phyloP scores from a whole-genome alignment of 2,113 vertebrate genomes.

The Pangasianodon hypophthalmus region DNA sequence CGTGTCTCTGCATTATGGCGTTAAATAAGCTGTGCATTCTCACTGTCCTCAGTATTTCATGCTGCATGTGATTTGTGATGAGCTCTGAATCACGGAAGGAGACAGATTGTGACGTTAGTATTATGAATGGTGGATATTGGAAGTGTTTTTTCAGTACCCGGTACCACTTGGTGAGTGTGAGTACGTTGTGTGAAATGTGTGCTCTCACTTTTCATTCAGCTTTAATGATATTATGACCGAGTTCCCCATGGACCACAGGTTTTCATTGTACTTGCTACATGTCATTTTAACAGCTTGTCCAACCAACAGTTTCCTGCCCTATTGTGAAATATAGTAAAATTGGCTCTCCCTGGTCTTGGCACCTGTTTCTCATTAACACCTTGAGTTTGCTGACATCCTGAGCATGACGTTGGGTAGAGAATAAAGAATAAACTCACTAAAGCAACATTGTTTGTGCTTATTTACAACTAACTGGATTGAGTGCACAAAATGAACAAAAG shows the following conservation, averaged over 20 bases:
- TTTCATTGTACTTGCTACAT: neutral
- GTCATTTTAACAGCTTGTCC: conserved; percentile 18
- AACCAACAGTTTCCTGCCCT: neutral
- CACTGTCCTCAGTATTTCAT: neutral
- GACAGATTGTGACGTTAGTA: neutral
- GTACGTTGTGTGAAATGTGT: neutral
- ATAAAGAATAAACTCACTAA: neutral
- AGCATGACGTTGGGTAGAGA: neutral
- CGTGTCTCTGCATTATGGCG: neutral
- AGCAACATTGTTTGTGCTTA: neutral
- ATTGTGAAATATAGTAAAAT: conserved; percentile 1
- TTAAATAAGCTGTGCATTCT: neutral
- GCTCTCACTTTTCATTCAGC: conserved; percentile 2
- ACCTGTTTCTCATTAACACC: conserved; percentile 1
- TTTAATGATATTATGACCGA: conserved; percentile 10
- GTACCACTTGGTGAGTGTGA: conserved; percentile 8
- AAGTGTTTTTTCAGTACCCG: neutral
- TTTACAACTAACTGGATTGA: neutral
- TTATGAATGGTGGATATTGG: neutral
- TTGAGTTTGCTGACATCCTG: neutral
- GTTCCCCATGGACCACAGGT: neutral
- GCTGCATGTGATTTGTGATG: neutral
- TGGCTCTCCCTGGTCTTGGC: neutral
- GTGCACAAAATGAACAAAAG: neutral
- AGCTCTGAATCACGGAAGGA: neutral